A percentile compares a stretch with the other conserved stretches of the same genome.
phyloP scores from a whole-genome alignment of 2,113 vertebrate genomes.

The Hyla sarda region DNA sequence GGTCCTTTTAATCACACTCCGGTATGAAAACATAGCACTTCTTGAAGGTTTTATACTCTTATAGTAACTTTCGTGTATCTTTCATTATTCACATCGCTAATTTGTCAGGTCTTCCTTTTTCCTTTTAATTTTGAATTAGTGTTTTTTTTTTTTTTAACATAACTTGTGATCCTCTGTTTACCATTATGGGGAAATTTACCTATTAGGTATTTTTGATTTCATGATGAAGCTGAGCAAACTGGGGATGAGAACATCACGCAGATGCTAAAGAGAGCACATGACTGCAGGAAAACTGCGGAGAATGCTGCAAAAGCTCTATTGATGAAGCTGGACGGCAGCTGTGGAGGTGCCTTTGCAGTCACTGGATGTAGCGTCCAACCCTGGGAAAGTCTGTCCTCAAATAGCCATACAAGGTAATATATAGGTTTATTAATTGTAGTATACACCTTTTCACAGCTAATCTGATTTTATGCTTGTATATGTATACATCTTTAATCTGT shows the following conservation, averaged over 20 bases:
- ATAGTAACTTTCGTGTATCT: too few relatives aligned
- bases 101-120: too few relatives aligned
- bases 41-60: too few relatives aligned
- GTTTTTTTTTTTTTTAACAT: too few relatives aligned
- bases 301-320: conserved; percentile 85
- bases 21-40: neutral
- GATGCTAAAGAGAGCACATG: conserved; percentile 84
- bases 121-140: too few relatives aligned
- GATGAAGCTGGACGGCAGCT: conserved; percentile 84
- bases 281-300: conserved; percentile 86
- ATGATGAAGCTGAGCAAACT: conserved; percentile 75
- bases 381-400: conserved; percentile 88
- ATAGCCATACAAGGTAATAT: conserved; percentile 87
- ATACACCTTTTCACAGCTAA: neutral
- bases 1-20: neutral
- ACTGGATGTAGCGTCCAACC: conserved; percentile 79
- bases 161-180: too few relatives aligned
- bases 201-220: conserved; percentile 4
- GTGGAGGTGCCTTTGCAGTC: conserved; percentile 78
- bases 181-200: neutral
- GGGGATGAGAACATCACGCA: conserved; percentile 83
- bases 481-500: neutral
- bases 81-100: too few relatives aligned
- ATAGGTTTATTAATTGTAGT: neutral
- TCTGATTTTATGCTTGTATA: neutral